Evolutionary conservation across 2,888 invertebrate species (phyloP).

Genomic region (Chrysina gloriosa): DNA sequence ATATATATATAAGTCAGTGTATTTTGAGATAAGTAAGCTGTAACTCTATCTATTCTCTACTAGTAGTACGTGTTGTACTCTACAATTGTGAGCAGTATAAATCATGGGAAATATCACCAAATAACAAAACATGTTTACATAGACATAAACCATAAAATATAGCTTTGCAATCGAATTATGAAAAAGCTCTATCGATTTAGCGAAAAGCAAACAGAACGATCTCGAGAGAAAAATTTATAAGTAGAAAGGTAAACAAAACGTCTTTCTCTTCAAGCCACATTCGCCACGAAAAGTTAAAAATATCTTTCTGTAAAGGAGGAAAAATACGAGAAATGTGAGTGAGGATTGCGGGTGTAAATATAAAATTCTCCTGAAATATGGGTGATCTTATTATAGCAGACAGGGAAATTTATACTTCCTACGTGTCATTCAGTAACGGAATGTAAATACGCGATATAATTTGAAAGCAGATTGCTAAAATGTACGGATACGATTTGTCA

Average conservation of each 20-base stretch:
- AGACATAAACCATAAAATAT: not conserved
- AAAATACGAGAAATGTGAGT: not conserved
- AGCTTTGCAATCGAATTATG: not conserved
- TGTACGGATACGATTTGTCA: not conserved
- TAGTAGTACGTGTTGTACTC: too few relatives aligned
- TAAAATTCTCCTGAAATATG: conserved; percentile 6
- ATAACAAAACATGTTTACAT: not conserved
- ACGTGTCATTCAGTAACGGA: not conserved
- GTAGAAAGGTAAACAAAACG: conserved; percentile 3
- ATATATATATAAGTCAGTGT: too few relatives aligned
- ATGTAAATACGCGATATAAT: not conserved
- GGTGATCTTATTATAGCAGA: conserved; percentile 8
- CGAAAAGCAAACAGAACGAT: conserved; percentile 2
- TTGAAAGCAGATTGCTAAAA: too few relatives aligned
- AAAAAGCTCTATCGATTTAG: not conserved
- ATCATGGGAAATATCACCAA: too few relatives aligned
- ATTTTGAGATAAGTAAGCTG: too few relatives aligned
- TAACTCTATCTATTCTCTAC: too few relatives aligned
- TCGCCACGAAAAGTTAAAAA: conserved; percentile 10
- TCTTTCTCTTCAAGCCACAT: not conserved
- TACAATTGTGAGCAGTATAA: too few relatives aligned
- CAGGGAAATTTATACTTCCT: not conserved
- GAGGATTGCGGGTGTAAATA: not conserved
- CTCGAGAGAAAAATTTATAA: conserved; percentile 10
- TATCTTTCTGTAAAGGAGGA: not conserved